Evolutionary conservation across 2,888 invertebrate genomes (phyloP).

Genomic region (Limnephilus rhombicus): DNA sequence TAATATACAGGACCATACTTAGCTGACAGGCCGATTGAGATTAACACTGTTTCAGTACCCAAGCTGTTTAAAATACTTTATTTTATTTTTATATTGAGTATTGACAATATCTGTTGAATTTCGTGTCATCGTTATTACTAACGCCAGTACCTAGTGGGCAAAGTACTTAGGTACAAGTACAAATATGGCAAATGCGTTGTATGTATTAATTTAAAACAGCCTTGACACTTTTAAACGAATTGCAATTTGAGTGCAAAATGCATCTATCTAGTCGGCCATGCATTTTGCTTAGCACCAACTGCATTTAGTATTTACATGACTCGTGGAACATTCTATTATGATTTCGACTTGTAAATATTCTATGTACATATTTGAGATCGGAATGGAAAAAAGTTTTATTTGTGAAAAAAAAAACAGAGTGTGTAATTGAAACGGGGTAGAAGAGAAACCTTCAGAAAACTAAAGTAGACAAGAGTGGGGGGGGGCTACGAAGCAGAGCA

Average conservation of each 20-base stretch:
- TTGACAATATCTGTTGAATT: slow-evolving; percentile 19
- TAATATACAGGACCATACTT: no score
- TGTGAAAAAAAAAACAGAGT: no score
- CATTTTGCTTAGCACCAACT: background rate
- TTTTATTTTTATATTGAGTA: background rate
- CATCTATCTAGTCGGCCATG: slow-evolving; percentile 16
- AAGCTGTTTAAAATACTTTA: background rate
- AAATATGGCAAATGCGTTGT: slow-evolving; percentile 30
- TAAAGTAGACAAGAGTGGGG: no score
- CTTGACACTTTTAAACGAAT: slow-evolving; percentile 57
- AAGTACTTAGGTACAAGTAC: background rate
- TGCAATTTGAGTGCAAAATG: slow-evolving; percentile 50
- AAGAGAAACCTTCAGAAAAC: no score
- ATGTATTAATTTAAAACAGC: slow-evolving; percentile 48
- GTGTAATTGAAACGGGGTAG: no score
- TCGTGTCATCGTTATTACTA: slow-evolving; percentile 38
- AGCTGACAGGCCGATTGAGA: no score
- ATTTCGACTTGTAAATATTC: background rate
- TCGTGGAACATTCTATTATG: background rate
- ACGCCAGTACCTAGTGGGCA: background rate
- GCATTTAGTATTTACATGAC: background rate
- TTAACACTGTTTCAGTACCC: no score
- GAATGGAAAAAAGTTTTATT: background rate
- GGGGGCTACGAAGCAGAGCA: no score
- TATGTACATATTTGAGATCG: background rate